phyloP scores from a whole-genome alignment of 2,797 vertebrate species.

The Mormyrops attenuatus region DNA sequence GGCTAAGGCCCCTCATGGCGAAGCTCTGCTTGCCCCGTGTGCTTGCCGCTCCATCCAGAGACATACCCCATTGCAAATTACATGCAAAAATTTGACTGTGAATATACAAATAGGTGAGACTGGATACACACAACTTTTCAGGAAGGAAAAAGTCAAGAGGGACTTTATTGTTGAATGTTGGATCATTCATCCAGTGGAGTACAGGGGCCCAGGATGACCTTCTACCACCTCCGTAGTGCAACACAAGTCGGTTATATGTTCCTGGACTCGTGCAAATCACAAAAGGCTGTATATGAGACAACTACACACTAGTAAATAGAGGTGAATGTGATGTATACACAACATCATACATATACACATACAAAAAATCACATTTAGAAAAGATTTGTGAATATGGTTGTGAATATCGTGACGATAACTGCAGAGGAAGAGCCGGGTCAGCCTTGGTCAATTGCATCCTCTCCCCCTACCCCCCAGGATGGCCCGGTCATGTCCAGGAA shows the following conservation, averaged over 20 bases:
- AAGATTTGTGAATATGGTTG: neutral
- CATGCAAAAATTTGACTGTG: neutral
- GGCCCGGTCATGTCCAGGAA: constrained; percentile 43
- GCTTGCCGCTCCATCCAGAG: neutral
- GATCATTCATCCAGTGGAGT: neutral
- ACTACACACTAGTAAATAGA: neutral
- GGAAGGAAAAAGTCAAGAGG: neutral
- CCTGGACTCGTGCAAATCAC: neutral
- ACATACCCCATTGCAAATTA: neutral
- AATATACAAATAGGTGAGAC: neutral
- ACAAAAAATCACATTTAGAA: neutral
- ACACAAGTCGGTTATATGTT: neutral
- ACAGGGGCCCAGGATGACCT: neutral
- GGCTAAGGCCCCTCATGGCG: neutral
- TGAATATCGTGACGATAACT: neutral
- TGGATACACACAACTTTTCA: neutral
- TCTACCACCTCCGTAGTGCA: neutral
- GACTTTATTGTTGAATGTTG: neutral
- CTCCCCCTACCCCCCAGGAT: constrained; percentile 30
- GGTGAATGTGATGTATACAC: neutral
- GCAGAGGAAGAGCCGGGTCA: neutral
- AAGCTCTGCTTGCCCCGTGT: neutral
- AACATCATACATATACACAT: neutral
- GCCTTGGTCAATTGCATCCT: neutral
- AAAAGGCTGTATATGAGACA: neutral